phyloP scores from a whole-genome alignment of 2,113 vertebrate species.

The Psittacula cyanocephala region DNA sequence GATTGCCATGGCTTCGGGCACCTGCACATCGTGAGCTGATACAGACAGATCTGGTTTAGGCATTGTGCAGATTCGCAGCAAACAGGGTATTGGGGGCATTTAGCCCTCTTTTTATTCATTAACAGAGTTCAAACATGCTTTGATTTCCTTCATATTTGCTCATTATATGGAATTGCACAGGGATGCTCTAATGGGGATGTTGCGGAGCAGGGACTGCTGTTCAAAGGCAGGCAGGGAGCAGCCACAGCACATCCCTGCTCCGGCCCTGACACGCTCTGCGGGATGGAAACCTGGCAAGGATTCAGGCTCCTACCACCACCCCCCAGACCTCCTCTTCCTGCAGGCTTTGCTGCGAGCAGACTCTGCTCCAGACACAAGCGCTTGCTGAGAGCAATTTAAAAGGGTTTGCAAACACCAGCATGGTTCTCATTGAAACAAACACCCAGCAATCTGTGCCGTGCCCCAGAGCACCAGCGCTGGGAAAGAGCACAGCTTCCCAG shows the following conservation, averaged over 20 bases:
- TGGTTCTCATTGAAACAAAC: slow-evolving; percentile 13
- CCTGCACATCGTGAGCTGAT: slow-evolving; percentile 16
- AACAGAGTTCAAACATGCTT: slow-evolving; percentile 34
- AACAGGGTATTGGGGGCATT: not conserved
- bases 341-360: slow-evolving; percentile 1
- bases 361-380: not conserved
- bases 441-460: not conserved
- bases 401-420: slow-evolving; percentile 43
- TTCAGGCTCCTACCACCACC: not conserved
- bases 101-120: slow-evolving; percentile 12
- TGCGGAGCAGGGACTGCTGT: not conserved
- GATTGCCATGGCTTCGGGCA: not conserved
- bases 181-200: not conserved
- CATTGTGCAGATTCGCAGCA: not conserved
- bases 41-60: not conserved
- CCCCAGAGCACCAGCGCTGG: not conserved
- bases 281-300: slow-evolving; percentile 21
- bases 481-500: not conserved
- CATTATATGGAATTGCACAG: not conserved
- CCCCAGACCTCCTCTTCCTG: not conserved
- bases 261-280: not conserved
- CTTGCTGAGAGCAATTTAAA: slow-evolving; percentile 38
- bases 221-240: not conserved
- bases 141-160: slow-evolving; percentile 37
- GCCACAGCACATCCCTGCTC: not conserved